phyloP scores from a whole-genome alignment of 2,888 invertebrate genomes.

The Terebella lapidaria region DNA sequence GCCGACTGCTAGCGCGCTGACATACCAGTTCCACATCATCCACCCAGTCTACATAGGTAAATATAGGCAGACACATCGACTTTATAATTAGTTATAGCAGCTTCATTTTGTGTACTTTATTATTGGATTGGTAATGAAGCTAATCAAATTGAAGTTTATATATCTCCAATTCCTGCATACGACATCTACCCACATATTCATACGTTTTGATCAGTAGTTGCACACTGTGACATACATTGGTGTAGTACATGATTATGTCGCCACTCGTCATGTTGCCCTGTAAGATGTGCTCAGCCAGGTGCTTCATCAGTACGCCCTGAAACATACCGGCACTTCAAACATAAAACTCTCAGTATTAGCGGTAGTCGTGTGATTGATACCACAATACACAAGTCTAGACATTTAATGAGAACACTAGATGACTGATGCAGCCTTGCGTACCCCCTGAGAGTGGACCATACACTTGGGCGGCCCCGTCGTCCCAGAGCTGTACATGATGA shows the following conservation, averaged over 20 bases:
- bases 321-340: neutral
- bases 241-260: constrained; percentile 59
- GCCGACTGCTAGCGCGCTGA: constrained; percentile 54
- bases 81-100: too few relatives aligned
- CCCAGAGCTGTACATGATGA: constrained; percentile 61
- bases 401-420: too few relatives aligned
- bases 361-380: too few relatives aligned
- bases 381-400: too few relatives aligned
- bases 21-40: constrained; percentile 64
- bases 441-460: constrained; percentile 60
- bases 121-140: too few relatives aligned
- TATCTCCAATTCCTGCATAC: too few relatives aligned
- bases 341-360: neutral
- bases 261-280: constrained; percentile 55
- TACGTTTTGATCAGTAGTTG: too few relatives aligned
- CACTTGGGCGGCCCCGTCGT: constrained; percentile 62
- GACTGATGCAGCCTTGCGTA: too few relatives aligned
- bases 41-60: constrained; percentile 55
- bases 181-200: too few relatives aligned
- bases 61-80: too few relatives aligned
- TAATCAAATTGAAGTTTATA: too few relatives aligned
- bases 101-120: too few relatives aligned
- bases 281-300: constrained; percentile 58
- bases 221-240: constrained; percentile 57
- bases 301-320: constrained; percentile 60